Evolutionary conservation across 1,140 invertebrate species (phyloP).

Genomic region (Acromyrmex echinatior): DNA sequence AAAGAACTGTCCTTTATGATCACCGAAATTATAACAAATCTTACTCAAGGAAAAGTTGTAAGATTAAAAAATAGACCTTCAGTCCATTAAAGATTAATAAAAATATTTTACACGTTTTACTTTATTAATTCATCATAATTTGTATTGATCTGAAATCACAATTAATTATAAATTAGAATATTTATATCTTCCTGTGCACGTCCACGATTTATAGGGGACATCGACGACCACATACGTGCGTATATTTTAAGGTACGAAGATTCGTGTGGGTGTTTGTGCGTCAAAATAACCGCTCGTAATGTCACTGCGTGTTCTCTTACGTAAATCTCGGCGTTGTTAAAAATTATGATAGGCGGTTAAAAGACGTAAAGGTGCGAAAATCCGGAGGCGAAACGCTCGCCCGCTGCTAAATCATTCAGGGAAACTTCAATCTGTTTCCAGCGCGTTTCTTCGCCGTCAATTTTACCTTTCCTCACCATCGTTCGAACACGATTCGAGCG

Average conservation of each 20-base stretch:
- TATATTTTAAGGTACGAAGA: slow-evolving; percentile 15
- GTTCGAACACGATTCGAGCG: not conserved
- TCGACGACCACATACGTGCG: slow-evolving; percentile 2
- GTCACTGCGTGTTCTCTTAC: slow-evolving; percentile 16
- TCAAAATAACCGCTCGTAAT: slow-evolving; percentile 39
- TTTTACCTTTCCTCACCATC: slow-evolving; percentile 9
- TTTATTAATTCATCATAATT: not conserved
- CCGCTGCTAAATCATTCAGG: slow-evolving; percentile 37
- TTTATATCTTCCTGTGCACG: not conserved
- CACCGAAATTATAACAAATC: too few relatives aligned
- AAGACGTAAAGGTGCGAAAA: not conserved
- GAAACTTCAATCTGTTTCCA: not conserved
- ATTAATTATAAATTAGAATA: slow-evolving; percentile 2
- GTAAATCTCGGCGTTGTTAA: slow-evolving; percentile 6
- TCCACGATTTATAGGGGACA: not conserved
- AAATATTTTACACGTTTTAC: not conserved
- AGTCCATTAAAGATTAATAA: not conserved
- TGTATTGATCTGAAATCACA: not conserved
- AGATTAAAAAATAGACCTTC: too few relatives aligned
- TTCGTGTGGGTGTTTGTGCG: slow-evolving; percentile 22
- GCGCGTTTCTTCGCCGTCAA: slow-evolving; percentile 4
- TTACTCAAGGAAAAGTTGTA: too few relatives aligned
- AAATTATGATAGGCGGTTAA: slow-evolving; percentile 23
- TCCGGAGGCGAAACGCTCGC: not conserved
- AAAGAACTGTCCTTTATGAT: too few relatives aligned